These are phyloP conservation scores for Plecturocebus donacophilus DNA, from an alignment of 2,113 vertebrate species.

Conservation along the genomic window DNA sequence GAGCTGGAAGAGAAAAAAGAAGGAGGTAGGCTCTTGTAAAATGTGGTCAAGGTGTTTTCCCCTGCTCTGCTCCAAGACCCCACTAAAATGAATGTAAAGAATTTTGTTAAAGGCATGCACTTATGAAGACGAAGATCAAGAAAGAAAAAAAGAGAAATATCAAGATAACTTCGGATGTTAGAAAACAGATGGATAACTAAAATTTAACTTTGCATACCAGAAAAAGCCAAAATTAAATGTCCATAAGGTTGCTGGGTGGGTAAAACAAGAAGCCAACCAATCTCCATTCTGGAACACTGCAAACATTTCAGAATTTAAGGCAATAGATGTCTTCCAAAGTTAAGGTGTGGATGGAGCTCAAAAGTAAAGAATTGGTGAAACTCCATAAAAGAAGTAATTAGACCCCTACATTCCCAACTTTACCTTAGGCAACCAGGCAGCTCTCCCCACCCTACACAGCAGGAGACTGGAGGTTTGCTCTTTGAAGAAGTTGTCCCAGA, in stretches of 20 bases:
- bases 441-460: neutral
- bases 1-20: neutral
- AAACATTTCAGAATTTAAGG: neutral
- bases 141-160: neutral
- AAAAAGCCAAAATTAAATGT: conserved; percentile 57
- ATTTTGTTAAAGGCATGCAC: neutral
- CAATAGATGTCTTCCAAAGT: neutral
- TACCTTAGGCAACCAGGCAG: neutral
- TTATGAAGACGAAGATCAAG: neutral
- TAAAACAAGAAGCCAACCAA: conserved; percentile 12
- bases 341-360: neutral
- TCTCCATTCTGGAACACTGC: conserved; percentile 14
- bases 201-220: conserved; percentile 51
- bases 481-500: neutral
- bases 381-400: neutral
- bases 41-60: neutral
- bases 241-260: neutral
- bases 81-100: neutral
- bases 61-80: neutral
- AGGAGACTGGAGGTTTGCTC: neutral
- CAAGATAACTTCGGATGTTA: conserved; percentile 27
- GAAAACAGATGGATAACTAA: conserved; percentile 59
- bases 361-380: neutral
- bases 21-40: neutral
- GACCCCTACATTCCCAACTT: neutral